These are phyloP conservation scores for Urocitellus parryii DNA, from an alignment of 2,113 vertebrate genomes.

Conservation along the genomic window DNA sequence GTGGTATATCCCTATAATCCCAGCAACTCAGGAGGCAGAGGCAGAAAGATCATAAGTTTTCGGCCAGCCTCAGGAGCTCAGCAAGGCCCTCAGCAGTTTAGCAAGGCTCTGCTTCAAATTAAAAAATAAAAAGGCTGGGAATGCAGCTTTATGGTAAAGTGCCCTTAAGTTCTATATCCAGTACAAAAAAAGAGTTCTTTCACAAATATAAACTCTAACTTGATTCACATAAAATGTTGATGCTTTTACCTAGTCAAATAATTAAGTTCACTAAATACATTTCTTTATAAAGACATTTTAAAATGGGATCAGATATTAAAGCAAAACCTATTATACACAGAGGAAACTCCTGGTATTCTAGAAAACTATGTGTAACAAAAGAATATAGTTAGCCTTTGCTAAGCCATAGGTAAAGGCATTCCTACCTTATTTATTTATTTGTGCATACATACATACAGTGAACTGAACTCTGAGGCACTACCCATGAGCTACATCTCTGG, in stretches of 20 bases:
- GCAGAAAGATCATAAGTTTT: no score
- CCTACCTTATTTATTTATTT: not conserved
- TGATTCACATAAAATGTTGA: constrained; percentile 54
- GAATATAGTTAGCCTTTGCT: not conserved
- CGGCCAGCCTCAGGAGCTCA: no score
- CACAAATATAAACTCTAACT: constrained; percentile 29
- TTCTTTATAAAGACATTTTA: not conserved
- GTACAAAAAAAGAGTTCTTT: not conserved
- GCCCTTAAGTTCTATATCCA: no score
- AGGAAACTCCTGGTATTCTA: not conserved
- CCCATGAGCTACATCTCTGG: no score
- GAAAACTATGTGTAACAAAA: constrained; percentile 2
- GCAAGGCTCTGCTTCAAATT: no score
- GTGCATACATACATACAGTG: no score
- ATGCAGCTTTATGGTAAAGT: no score
- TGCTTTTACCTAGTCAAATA: constrained; percentile 26
- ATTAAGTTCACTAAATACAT: constrained; percentile 37
- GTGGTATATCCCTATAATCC: no score
- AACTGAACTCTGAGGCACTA: no score
- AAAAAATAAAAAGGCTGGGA: no score
- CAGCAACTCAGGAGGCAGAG: no score
- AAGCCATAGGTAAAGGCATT: constrained; percentile 5
- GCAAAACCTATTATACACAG: constrained; percentile 5
- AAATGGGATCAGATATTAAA: not conserved
- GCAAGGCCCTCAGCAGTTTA: no score